phyloP scores from a whole-genome alignment of 2,113 vertebrate species.

The Calidris pygmaea region DNA sequence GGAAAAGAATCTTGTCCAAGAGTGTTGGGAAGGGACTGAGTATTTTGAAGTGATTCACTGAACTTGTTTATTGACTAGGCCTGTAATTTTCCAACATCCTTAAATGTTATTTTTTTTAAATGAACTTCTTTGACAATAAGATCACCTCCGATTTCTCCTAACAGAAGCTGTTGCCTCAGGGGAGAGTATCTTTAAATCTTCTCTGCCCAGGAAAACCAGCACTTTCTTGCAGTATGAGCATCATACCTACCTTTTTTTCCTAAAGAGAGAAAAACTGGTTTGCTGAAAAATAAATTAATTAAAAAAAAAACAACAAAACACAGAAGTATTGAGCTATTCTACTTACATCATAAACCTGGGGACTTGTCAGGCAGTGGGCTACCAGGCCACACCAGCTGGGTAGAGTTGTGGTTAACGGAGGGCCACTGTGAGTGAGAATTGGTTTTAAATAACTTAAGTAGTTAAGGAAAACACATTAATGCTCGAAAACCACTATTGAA shows the following conservation, averaged over 20 bases:
- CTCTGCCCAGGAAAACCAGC: not conserved
- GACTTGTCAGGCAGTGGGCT: constrained; percentile 92
- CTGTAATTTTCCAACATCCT: not conserved
- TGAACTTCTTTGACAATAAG: not conserved
- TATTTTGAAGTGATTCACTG: not conserved
- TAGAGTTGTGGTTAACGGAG: constrained; percentile 90
- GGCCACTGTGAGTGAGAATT: constrained; percentile 95
- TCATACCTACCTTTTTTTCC: not conserved
- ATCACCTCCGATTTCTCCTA: not conserved
- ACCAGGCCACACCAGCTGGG: constrained; percentile 93
- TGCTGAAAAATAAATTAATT: not conserved
- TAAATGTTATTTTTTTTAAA: not conserved
- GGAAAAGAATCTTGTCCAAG: not conserved
- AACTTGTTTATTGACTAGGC: not conserved
- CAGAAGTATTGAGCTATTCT: not conserved
- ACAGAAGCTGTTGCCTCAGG: not conserved
- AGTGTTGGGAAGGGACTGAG: not conserved
- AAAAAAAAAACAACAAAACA: not conserved
- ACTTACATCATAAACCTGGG: constrained; percentile 92
- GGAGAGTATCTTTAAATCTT: not conserved
- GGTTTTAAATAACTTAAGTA: constrained; percentile 90
- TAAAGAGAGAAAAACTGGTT: not conserved
- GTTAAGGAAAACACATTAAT: constrained; percentile 78
- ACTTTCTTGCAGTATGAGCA: not conserved
- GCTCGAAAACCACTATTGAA: not conserved